Conservation (phyloP, 2,888 invertebrate species). For the Cryptocephalus moraei region DNA sequence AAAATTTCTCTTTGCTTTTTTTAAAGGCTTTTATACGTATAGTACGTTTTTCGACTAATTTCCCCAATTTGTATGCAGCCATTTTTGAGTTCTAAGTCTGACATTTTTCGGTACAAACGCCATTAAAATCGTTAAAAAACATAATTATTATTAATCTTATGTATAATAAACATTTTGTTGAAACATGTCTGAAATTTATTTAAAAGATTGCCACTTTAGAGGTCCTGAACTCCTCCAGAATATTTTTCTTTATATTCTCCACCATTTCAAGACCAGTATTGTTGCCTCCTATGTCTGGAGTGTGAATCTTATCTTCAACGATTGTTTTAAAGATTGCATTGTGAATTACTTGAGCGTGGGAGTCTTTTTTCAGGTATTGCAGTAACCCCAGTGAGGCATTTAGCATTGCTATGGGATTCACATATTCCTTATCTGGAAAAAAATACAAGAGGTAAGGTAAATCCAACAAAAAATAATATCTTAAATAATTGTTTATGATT, state of each 20-base stretch:
- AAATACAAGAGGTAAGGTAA: neutral
- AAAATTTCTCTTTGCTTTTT: no score
- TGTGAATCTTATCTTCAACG: slow-evolving; percentile 20
- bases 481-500: no score
- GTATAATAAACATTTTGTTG: no score
- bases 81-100: no score
- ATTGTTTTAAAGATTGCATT: slow-evolving; percentile 21
- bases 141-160: no score
- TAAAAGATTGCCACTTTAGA: slow-evolving; percentile 1
- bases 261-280: slow-evolving; percentile 20
- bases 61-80: no score
- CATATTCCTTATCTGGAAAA: slow-evolving; percentile 84
- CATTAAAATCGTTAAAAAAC: no score
- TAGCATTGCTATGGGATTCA: slow-evolving; percentile 93
- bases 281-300: slow-evolving; percentile 22
- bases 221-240: slow-evolving; percentile 7
- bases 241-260: slow-evolving; percentile 13
- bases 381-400: slow-evolving; percentile 50
- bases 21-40: no score
- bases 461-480: no score
- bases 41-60: no score
- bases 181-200: neutral
- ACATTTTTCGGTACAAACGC: no score
- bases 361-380: slow-evolving; percentile 16
- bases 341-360: slow-evolving; percentile 18